Evolutionary conservation across 2,888 invertebrate species (phyloP).

Genomic region (Zonitis immaculata): DNA sequence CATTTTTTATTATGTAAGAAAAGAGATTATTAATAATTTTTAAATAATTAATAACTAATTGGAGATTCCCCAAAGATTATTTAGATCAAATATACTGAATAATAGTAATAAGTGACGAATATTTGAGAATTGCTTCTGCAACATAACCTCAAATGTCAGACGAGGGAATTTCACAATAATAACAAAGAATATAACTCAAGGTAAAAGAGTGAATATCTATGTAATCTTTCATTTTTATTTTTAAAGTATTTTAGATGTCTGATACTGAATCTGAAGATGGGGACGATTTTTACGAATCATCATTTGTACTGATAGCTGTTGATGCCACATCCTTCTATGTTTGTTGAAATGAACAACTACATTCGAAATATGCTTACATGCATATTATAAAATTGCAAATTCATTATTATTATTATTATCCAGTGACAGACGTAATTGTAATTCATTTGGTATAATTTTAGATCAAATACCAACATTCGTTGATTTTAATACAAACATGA

Average conservation of each 20-base stretch:
- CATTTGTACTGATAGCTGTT: conserved; percentile 36
- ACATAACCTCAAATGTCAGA: no score
- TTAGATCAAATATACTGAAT: no score
- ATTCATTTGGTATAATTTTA: conserved; percentile 33
- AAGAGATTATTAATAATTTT: no score
- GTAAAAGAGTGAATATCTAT: no score
- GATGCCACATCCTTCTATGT: conserved; percentile 38
- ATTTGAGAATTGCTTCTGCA: no score
- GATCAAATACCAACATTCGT: conserved; percentile 26
- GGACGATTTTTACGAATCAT: conserved; percentile 27
- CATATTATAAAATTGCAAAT: conserved; percentile 33
- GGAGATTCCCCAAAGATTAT: no score
- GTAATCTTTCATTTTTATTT: no score
- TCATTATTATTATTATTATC: conserved; percentile 33
- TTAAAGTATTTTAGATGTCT: neutral
- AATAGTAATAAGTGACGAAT: no score
- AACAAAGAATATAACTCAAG: no score
- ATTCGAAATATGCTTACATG: conserved; percentile 33
- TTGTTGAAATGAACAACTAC: conserved; percentile 26
- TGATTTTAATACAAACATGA: conserved; percentile 29
- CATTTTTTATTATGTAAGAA: no score
- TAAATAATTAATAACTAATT: no score
- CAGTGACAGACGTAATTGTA: conserved; percentile 27
- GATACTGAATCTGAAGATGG: conserved; percentile 17
- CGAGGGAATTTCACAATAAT: no score